Conservation (phyloP, 1,140 invertebrate species). For the Rhynchophorus ferrugineus region DNA sequence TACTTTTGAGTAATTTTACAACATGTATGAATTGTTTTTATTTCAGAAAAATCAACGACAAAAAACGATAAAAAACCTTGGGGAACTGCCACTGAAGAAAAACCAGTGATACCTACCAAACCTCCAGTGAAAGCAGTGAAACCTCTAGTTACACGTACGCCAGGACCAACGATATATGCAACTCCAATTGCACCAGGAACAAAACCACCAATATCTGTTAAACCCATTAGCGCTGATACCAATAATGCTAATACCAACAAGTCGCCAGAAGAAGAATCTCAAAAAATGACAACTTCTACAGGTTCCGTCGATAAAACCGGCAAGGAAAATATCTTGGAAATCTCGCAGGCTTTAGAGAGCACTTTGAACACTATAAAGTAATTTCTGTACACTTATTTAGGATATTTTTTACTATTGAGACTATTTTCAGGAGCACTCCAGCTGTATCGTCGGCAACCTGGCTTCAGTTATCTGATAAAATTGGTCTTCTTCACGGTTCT, state of each 20-base stretch:
- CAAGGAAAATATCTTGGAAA: conserved; percentile 61
- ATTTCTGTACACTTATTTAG: too few species aligned
- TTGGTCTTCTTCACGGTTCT: conserved; percentile 67
- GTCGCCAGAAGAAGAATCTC: conserved; percentile 40
- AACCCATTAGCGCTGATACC: conserved; percentile 47
- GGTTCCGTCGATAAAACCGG: conserved; percentile 38
- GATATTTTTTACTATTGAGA: background rate
- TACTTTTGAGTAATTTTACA: too few species aligned
- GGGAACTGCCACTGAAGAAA: conserved; percentile 51
- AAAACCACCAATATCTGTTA: conserved; percentile 50
- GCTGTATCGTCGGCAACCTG: conserved; percentile 58
- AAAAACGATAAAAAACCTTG: conserved; percentile 49
- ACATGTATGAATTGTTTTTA: background rate
- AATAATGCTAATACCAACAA: conserved; percentile 21
- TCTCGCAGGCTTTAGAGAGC: conserved; percentile 59
- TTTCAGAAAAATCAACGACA: conserved; percentile 30
- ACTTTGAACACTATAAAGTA: conserved; percentile 52
- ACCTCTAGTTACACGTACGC: conserved; percentile 40
- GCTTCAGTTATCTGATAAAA: conserved; percentile 78
- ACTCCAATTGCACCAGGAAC: conserved; percentile 47
- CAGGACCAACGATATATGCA: conserved; percentile 52
- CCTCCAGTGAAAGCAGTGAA: conserved; percentile 51
- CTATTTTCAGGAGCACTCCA: conserved; percentile 41
- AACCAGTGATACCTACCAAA: conserved; percentile 64
- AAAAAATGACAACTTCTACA: conserved; percentile 35